Base-by-base conservation (phyloP, 2,888 invertebrate genomes). In the Aleiodes leptofemur region DNA sequence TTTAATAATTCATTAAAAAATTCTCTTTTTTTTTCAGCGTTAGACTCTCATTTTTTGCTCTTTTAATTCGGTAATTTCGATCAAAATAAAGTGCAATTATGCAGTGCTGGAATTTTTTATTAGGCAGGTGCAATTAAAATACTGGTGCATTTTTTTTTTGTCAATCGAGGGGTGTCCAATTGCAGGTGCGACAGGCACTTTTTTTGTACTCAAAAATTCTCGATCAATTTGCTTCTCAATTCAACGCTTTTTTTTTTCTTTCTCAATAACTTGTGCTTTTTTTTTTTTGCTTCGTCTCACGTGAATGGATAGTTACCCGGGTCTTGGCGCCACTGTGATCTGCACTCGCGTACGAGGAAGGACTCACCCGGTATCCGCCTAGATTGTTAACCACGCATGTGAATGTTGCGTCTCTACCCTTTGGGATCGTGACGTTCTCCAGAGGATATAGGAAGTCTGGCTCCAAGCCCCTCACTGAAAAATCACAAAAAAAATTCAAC, bases 331-430 rank as follows among this genome's bases (percentile, higher is more conserved):
- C 86, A 88, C 87, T 84, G 85, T 88, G 88, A 88, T 88, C 88
- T 85, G 86, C 85, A 87, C 87, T 87, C 86, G 84, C 86, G 86
- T 88, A 85, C 84, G 88, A 87, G 83, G 86, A 88, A 85, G 95
- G 95, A 96, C 96, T 96, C 96, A 97, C 97, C 87, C 89, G 88
- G 90, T 91, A 93, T 92, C 94, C 94, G 86, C 94, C 94, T 89
- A 96, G 93, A 92, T 96, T 95, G 92, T 95, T 95, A 87, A 96
- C 95, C 88, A 95, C 94, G 89, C 96, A 96, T 83, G 95, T 95
- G 91, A 96, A 95, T 89, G 94, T 94, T 83, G 95, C 95, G 91
- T 96, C 95, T 84, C 95, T 91, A 79, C 96, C 96, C 90, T 95
- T 95, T 80, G 95, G 93, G 85, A 96, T 94, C 81, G 96, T 96